Evolutionary conservation across 2,113 vertebrate genomes (phyloP).

Genomic region (Cyprinodon variegatus): DNA sequence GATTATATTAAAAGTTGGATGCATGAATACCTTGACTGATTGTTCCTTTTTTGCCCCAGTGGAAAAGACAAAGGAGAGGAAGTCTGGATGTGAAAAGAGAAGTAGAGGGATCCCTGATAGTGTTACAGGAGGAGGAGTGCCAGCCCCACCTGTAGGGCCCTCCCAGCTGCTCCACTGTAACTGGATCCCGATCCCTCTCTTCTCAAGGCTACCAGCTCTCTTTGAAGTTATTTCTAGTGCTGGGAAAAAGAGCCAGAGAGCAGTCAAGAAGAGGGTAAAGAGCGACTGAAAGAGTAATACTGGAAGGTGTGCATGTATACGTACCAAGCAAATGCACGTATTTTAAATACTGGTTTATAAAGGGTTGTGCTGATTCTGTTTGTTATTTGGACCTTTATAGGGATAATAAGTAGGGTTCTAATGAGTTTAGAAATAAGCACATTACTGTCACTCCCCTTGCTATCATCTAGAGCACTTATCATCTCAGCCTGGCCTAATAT

Average conservation of each 20-base stretch:
- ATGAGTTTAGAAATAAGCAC: background rate
- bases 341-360: slow-evolving; percentile 39
- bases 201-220: slow-evolving; percentile 77
- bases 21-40: slow-evolving; percentile 44
- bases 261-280: slow-evolving; percentile 38
- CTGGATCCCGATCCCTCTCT: slow-evolving; percentile 70
- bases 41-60: slow-evolving; percentile 53
- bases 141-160: slow-evolving; percentile 81
- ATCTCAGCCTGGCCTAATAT: slow-evolving; percentile 4
- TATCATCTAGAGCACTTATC: slow-evolving; percentile 12
- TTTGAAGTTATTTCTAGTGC: slow-evolving; percentile 86
- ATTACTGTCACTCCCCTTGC: background rate
- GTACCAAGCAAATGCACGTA: slow-evolving; percentile 19
- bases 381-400: slow-evolving; percentile 10
- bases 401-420: background rate
- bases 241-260: slow-evolving; percentile 75
- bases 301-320: slow-evolving; percentile 25
- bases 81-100: slow-evolving; percentile 74
- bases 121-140: slow-evolving; percentile 79
- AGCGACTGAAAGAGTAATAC: slow-evolving; percentile 39
- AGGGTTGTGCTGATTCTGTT: slow-evolving; percentile 6
- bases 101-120: slow-evolving; percentile 76
- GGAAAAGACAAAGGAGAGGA: slow-evolving; percentile 79
- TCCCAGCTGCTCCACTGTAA: slow-evolving; percentile 82
- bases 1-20: slow-evolving; percentile 35